phyloP scores from a whole-genome alignment of 2,888 invertebrate genomes.

The Drosophila picticornis region DNA sequence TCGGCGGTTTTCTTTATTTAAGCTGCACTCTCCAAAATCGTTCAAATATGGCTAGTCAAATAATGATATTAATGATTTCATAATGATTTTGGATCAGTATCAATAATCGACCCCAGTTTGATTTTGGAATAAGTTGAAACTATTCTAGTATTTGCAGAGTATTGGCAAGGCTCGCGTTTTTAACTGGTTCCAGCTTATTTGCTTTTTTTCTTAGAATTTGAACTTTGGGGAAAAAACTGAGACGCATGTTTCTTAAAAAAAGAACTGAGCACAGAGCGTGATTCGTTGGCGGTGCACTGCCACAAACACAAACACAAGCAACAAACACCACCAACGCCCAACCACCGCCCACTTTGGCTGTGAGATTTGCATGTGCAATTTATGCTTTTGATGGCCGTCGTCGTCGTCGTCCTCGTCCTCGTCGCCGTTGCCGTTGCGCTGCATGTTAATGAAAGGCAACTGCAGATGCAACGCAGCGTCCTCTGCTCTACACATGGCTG shows the following conservation, averaged over 20 bases:
- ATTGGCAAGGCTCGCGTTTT: background rate
- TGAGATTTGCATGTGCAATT: slow-evolving; percentile 76
- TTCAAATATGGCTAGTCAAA: background rate
- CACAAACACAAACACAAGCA: slow-evolving; percentile 6
- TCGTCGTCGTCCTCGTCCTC: slow-evolving; percentile 11
- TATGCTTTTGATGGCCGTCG: slow-evolving; percentile 74
- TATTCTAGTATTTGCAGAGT: background rate
- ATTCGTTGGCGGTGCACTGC: slow-evolving; percentile 9
- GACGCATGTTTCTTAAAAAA: background rate
- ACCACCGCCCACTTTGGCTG: slow-evolving; percentile 36
- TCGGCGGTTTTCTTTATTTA: slow-evolving; percentile 26
- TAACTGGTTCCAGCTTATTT: background rate
- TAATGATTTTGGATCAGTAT: background rate
- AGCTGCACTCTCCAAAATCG: slow-evolving; percentile 1
- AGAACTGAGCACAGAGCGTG: slow-evolving; percentile 35
- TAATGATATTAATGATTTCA: no score
- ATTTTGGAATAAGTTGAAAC: background rate
- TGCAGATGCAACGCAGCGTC: slow-evolving; percentile 54
- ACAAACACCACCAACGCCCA: slow-evolving; percentile 2
- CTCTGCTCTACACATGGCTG: slow-evolving; percentile 36
- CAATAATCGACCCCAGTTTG: background rate
- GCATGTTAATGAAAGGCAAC: slow-evolving; percentile 77
- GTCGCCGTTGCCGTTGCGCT: slow-evolving; percentile 3
- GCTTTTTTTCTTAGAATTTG: slow-evolving; percentile 42
- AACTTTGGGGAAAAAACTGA: slow-evolving; percentile 29